Conservation (phyloP, 2,888 invertebrate species). For the Philhelius pedissequus region DNA sequence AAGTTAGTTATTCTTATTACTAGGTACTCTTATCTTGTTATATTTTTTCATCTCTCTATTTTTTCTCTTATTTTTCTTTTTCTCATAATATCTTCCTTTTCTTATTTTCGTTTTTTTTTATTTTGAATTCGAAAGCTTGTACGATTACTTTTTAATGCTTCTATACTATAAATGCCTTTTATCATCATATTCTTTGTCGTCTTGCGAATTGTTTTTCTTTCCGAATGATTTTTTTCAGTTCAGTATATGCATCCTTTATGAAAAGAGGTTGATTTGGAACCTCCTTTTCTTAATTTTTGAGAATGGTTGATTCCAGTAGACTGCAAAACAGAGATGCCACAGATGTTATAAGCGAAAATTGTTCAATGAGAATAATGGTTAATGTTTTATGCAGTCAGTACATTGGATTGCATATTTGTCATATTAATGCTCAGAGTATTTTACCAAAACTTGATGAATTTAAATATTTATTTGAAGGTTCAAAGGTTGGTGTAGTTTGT, state of each 20-base stretch:
- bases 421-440: too few species aligned
- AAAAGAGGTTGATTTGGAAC: not conserved
- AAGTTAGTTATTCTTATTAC: not conserved
- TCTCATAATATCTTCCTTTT: too few species aligned
- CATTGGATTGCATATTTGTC: not conserved
- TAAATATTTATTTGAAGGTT: too few species aligned
- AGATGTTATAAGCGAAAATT: not conserved
- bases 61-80: not conserved
- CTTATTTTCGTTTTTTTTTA: too few species aligned
- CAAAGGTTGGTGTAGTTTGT: too few species aligned
- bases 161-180: not conserved
- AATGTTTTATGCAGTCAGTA: not conserved
- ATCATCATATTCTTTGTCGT: too few species aligned
- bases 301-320: not conserved
- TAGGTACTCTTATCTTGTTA: not conserved
- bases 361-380: not conserved
- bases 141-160: not conserved
- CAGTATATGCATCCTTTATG: not conserved
- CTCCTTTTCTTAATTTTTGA: too few species aligned
- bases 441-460: too few species aligned
- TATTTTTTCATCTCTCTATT: not conserved
- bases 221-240: not conserved
- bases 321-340: not conserved
- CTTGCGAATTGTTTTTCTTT: not conserved
- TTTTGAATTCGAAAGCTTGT: not conserved